These are phyloP conservation scores for Cheilosia variabilis DNA, from an alignment of 2,888 invertebrate species.

Conservation along the genomic window DNA sequence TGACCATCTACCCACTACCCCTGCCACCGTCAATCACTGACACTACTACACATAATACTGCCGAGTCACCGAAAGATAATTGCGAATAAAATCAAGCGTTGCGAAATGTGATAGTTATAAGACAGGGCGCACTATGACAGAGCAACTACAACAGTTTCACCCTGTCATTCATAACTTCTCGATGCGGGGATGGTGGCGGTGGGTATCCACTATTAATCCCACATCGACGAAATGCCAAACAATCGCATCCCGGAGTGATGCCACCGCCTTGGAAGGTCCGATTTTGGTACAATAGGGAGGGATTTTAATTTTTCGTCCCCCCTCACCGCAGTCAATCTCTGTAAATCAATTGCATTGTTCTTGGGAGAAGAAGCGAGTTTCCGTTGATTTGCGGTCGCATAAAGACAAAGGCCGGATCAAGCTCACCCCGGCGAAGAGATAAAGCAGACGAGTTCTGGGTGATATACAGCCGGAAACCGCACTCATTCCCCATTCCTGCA, in stretches of 20 bases:
- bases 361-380: constrained; percentile 67
- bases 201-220: constrained; percentile 23
- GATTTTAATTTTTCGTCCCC: constrained; percentile 23
- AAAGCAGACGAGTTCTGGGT: constrained; percentile 11
- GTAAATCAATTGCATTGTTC: constrained; percentile 73
- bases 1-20: constrained; percentile 54
- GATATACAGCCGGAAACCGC: constrained; percentile 58
- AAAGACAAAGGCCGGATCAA: constrained; percentile 53
- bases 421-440: constrained; percentile 31
- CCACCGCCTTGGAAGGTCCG: neutral
- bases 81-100: constrained; percentile 67
- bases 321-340: constrained; percentile 14
- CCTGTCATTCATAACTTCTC: constrained; percentile 64
- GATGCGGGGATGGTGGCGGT: constrained; percentile 19
- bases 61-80: constrained; percentile 56
- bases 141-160: constrained; percentile 55
- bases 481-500: constrained; percentile 42
- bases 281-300: neutral
- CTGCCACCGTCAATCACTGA: constrained; percentile 35
- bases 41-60: constrained; percentile 29
- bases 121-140: constrained; percentile 48
- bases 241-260: constrained; percentile 43
- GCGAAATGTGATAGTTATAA: constrained; percentile 66
- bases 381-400: constrained; percentile 69
- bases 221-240: constrained; percentile 62